Conservation (phyloP, 2,888 invertebrate species). For the Actias luna region DNA sequence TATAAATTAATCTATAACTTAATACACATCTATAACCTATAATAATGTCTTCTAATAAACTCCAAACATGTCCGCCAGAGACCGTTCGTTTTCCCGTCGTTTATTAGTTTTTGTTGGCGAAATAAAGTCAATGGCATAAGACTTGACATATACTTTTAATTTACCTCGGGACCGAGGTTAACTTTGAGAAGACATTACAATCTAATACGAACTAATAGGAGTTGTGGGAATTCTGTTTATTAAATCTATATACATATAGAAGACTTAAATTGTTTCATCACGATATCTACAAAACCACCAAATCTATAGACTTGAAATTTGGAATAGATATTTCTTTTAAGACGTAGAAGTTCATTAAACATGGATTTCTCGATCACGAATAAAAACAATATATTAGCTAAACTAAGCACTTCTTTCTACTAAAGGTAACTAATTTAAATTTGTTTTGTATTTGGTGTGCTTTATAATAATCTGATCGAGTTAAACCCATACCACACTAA, state of each 20-base stretch:
- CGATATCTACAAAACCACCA: no score
- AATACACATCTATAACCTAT: slow-evolving; percentile 34
- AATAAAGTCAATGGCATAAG: slow-evolving; percentile 48
- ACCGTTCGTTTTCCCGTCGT: slow-evolving; percentile 42
- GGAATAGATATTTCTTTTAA: no score
- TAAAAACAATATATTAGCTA: not conserved
- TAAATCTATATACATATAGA: not conserved
- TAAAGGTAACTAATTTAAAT: not conserved
- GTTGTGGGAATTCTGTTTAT: not conserved
- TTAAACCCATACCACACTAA: not conserved
- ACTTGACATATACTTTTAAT: slow-evolving; percentile 4
- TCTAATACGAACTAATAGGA: not conserved
- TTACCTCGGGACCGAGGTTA: slow-evolving; percentile 1
- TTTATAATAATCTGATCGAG: not conserved
- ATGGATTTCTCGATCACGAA: no score
- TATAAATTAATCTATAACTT: no score
- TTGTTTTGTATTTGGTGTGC: not conserved
- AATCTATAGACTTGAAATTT: no score
- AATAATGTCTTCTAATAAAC: slow-evolving; percentile 34
- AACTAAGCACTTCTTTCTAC: not conserved
- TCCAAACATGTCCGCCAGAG: slow-evolving; percentile 47
- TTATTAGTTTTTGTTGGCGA: slow-evolving; percentile 53
- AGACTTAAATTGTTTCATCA: no score
- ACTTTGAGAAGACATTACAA: not conserved
- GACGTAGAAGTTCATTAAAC: no score